phyloP scores from a whole-genome alignment of 2,113 vertebrate genomes.

The Damaliscus lunatus region DNA sequence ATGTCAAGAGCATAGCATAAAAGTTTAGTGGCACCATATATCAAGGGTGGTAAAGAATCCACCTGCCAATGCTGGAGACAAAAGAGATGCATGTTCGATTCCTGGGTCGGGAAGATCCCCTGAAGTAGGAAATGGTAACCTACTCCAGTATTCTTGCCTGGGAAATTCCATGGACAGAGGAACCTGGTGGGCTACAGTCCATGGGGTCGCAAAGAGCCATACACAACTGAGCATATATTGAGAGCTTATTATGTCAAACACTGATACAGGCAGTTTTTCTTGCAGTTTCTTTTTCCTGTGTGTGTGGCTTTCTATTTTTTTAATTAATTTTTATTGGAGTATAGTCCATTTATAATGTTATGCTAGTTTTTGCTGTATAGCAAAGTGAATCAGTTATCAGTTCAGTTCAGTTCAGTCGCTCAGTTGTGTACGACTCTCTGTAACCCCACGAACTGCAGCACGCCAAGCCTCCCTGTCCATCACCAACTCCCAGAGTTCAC shows the following conservation, averaged over 20 bases:
- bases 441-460: too few relatives aligned
- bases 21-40: not conserved
- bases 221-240: not conserved
- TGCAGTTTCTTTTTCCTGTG: not conserved
- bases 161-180: not conserved
- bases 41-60: not conserved
- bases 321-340: not conserved
- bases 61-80: not conserved
- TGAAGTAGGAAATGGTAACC: not conserved
- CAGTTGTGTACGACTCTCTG: too few relatives aligned
- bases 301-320: not conserved
- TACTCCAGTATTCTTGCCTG: not conserved
- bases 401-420: not conserved
- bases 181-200: not conserved
- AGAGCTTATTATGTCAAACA: not conserved
- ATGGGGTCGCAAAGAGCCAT: accelerated
- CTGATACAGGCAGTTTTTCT: not conserved
- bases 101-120: not conserved
- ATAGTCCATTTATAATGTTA: not conserved
- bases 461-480: too few relatives aligned
- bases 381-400: not conserved
- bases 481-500: too few relatives aligned
- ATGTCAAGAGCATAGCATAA: not conserved
- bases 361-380: not conserved
- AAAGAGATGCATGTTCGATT: not conserved